phyloP scores from a whole-genome alignment of 2,888 invertebrate species.

The Drosophila peninsularis region DNA sequence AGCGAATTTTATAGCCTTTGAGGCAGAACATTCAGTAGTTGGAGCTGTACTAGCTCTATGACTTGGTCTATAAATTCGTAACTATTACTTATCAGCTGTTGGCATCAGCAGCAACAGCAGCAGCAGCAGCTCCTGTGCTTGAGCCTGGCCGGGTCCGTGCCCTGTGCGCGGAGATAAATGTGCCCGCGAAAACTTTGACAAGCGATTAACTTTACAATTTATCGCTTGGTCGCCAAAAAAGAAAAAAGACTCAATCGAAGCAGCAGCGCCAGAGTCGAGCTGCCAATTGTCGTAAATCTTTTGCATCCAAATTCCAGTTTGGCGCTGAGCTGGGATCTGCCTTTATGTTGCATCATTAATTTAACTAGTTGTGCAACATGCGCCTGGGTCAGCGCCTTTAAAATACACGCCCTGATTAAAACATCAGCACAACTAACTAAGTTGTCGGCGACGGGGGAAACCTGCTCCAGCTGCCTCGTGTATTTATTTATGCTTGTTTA shows the following conservation, averaged over 20 bases:
- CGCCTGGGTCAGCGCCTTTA: slow-evolving; percentile 64
- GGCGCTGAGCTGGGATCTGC: slow-evolving; percentile 12
- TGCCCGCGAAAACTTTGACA: slow-evolving; percentile 74
- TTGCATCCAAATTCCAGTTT: slow-evolving; percentile 17
- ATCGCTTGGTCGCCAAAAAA: slow-evolving; percentile 51
- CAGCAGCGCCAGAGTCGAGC: slow-evolving; percentile 9
- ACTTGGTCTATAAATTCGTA: slow-evolving; percentile 38
- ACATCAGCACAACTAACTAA: slow-evolving; percentile 57
- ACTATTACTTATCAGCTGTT: slow-evolving; percentile 39
- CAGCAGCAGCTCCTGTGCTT: slow-evolving; percentile 39
- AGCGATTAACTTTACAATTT: slow-evolving; percentile 80
- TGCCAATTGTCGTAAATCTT: slow-evolving; percentile 73
- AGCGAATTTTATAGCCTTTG: slow-evolving; percentile 27
- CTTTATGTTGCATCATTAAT: slow-evolving; percentile 78
- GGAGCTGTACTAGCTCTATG: slow-evolving; percentile 11
- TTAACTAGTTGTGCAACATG: slow-evolving; percentile 79
- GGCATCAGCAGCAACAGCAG: slow-evolving; percentile 34
- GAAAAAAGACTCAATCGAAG: slow-evolving; percentile 44
- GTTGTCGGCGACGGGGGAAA: slow-evolving; percentile 25
- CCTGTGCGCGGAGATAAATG: slow-evolving; percentile 63
- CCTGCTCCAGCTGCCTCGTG: slow-evolving; percentile 13
- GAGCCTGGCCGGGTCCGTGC: slow-evolving; percentile 3
- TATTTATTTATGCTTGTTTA: slow-evolving; percentile 80
- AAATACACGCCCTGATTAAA: slow-evolving; percentile 71
- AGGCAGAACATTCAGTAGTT: slow-evolving; percentile 17